Conservation (phyloP, 2,888 invertebrate species). For the Latrodectus elegans region DNA sequence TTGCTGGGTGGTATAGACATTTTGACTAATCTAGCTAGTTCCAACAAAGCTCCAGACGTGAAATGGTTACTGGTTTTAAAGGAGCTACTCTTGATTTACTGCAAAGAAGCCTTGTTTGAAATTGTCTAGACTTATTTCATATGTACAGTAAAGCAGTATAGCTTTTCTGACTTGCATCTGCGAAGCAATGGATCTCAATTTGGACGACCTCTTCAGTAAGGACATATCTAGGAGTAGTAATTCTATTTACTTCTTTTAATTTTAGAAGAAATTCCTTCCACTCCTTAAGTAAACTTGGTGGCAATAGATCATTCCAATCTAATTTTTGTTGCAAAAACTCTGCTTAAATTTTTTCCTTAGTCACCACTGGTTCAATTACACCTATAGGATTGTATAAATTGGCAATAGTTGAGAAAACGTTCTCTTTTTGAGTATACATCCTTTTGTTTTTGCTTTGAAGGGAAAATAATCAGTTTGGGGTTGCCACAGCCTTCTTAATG, state of each 20-base stretch:
- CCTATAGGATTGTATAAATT: neutral
- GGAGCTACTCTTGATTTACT: neutral
- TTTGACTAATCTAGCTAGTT: too few species aligned
- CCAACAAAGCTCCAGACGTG: too few species aligned
- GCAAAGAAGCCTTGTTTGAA: neutral
- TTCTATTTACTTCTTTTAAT: too few species aligned
- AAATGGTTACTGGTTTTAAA: neutral
- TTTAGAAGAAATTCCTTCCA: neutral
- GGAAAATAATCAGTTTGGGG: neutral
- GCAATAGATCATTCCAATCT: constrained; percentile 9
- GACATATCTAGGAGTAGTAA: too few species aligned
- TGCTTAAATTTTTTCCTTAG: constrained; percentile 18
- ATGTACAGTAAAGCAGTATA: neutral
- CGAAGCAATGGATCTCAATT: neutral
- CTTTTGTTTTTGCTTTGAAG: neutral
- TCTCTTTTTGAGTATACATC: neutral
- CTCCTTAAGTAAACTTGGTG: neutral
- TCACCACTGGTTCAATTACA: constrained; percentile 4
- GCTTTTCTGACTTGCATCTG: neutral
- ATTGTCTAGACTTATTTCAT: neutral
- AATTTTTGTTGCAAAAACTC: neutral
- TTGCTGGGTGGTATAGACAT: too few species aligned
- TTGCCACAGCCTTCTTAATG: neutral
- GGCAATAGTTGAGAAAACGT: constrained; percentile 15
- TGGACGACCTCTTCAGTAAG: too few species aligned